Base-by-base conservation (phyloP, 2,113 vertebrate species). In the Gadus macrocephalus region DNA sequence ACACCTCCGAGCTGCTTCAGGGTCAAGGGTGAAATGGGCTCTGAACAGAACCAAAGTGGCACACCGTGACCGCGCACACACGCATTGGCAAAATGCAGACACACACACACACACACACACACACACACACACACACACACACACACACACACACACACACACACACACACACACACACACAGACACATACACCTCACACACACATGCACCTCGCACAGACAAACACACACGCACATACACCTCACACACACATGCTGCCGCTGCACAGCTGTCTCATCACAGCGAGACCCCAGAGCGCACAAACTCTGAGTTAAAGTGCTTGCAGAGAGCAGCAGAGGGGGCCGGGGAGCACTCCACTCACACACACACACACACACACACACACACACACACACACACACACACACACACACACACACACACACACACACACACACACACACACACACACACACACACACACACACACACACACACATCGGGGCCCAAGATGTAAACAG, bases 401-500 rank as follows among this genome's bases (percentile, higher is more conserved):
- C 27, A 65, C 62, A 22, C 70, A 59, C 53, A 72, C 71, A 49
- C 56, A 81, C 61, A 31, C 64, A 66, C 15, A 59, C 2, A 2
- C 70, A 49, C 31, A 72, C 63, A 71, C 53, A 71, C 27, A 65
- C 62, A 22, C 70, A 59, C 53, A 72, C 71, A 49, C 56, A 81
- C 61, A 31, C 64, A 66, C 15, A 59, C 2, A 2, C 70, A 49
- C 31, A 72, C 55, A 71, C 53, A 71, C 27, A 65, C 62, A 22
- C 70, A 59, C 53, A 72, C 71, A 49, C 56, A 81, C 61, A 31
- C 64, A 66, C 15, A 59, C 2, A 2, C 12, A 73, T 35, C 38
- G 12, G 49, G 35, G 73, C 31, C 71, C 63, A 77, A 81, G 76
- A 85, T 72, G 81, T 85, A 86, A 86, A 85, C 81, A 87, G 80